Percentiles rank a stretch among this genome's conserved stretches.
phyloP scores from a whole-genome alignment of 1,140 invertebrate genomes.

The Polypedilum pembai region DNA sequence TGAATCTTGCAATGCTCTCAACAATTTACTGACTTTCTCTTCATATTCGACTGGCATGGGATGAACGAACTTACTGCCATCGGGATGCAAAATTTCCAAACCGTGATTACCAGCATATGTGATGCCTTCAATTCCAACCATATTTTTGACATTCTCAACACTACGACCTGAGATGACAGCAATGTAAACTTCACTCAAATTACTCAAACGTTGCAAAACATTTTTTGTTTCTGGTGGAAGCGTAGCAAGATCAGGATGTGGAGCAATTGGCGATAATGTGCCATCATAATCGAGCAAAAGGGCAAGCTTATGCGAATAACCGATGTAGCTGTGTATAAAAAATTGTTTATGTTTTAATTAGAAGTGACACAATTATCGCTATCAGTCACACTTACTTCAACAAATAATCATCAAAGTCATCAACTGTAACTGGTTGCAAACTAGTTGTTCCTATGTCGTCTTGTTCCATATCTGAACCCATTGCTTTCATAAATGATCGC shows the following conservation, averaged over 20 bases:
- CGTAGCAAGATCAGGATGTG: slow-evolving; percentile 79
- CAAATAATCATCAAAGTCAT: slow-evolving; percentile 80
- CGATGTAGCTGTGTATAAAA: slow-evolving; percentile 62
- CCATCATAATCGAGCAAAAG: slow-evolving; percentile 84
- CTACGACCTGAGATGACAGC: slow-evolving; percentile 80
- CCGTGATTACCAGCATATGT: slow-evolving; percentile 89
- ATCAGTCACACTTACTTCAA: slow-evolving; percentile 56
- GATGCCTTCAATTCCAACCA: slow-evolving; percentile 84
- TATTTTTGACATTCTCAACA: slow-evolving; percentile 79
- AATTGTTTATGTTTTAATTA: neutral
- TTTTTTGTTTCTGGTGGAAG: slow-evolving; percentile 77
- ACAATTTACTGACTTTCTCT: slow-evolving; percentile 67
- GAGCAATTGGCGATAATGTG: slow-evolving; percentile 78
- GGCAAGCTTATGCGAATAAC: slow-evolving; percentile 74
- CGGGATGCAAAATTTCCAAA: slow-evolving; percentile 79
- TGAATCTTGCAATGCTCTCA: slow-evolving; percentile 73
- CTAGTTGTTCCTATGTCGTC: slow-evolving; percentile 71
- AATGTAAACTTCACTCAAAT: slow-evolving; percentile 80
- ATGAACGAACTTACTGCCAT: slow-evolving; percentile 83
- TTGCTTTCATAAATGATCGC: slow-evolving; percentile 75
- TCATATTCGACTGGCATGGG: slow-evolving; percentile 81
- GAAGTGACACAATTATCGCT: neutral
- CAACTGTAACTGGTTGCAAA: slow-evolving; percentile 76
- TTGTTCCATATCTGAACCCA: slow-evolving; percentile 71
- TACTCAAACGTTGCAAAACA: slow-evolving; percentile 72